These are phyloP conservation scores for Prunella strophiata DNA, from an alignment of 2,797 vertebrate genomes.

Conservation along the genomic window DNA sequence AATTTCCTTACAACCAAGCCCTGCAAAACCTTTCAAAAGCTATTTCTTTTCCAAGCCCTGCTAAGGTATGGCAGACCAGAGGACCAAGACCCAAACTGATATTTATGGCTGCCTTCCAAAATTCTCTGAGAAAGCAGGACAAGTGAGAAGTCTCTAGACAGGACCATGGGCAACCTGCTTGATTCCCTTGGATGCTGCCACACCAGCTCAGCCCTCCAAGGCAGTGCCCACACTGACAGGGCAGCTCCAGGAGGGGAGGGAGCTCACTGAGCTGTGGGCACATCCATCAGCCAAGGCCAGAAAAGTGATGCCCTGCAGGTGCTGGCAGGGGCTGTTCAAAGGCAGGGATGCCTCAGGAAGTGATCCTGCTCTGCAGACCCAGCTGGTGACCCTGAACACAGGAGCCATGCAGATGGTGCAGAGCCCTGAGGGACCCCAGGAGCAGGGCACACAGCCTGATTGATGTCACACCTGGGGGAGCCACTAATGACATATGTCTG, in stretches of 20 bases:
- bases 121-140: not conserved
- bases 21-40: not conserved
- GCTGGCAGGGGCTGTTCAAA: conserved; percentile 26
- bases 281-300: not conserved
- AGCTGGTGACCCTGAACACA: conserved; percentile 50
- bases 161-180: not conserved
- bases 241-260: not conserved
- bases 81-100: not conserved
- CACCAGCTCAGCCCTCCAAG: not conserved
- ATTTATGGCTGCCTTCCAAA: not conserved
- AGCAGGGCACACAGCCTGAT: conserved; percentile 2
- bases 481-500: not conserved
- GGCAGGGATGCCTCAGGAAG: conserved; percentile 41
- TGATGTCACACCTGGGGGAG: conserved; percentile 63
- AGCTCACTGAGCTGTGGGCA: not conserved
- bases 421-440: not conserved
- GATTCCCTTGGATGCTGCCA: not conserved
- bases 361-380: not conserved
- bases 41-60: not conserved
- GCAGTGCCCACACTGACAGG: fast-evolving
- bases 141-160: not conserved
- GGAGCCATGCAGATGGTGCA: conserved; percentile 23
- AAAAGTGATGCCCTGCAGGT: not conserved
- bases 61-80: not conserved
- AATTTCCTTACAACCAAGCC: not conserved